Conservation (phyloP, 2,797 vertebrate species). For the Coracias cyanogaster region DNA sequence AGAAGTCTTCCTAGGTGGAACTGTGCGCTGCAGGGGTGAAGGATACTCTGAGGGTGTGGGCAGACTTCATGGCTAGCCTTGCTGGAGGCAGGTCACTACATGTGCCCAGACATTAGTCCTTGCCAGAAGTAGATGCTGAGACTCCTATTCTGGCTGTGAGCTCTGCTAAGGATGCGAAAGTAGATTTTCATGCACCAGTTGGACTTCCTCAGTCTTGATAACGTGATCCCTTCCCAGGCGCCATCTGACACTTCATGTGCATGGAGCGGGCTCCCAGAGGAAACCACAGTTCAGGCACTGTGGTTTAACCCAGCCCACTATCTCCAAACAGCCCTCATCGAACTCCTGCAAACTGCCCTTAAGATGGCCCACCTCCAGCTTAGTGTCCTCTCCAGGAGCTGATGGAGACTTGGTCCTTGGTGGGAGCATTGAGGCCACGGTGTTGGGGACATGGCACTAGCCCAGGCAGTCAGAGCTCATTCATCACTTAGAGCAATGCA, state of each 20-base stretch:
- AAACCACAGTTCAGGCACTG: background rate
- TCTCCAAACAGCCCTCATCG: background rate
- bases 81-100: background rate
- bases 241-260: no score
- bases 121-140: background rate
- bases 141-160: no score
- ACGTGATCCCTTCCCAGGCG: no score
- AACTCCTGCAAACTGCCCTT: background rate
- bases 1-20: background rate
- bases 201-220: no score
- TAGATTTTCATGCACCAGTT: no score
- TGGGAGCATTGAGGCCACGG: rapidly evolving
- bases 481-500: background rate
- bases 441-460: rapidly evolving
- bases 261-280: no score
- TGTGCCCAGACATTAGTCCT: background rate
- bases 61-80: background rate
- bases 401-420: background rate
- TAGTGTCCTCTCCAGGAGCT: background rate
- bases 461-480: background rate
- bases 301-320: background rate
- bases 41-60: background rate
- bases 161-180: no score
- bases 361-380: background rate
- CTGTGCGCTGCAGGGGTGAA: background rate